A percentile compares a stretch with the other conserved stretches of the same genome.
phyloP scores from a whole-genome alignment of 2,113 vertebrate species.

The Forbesichthys papilliferus region DNA sequence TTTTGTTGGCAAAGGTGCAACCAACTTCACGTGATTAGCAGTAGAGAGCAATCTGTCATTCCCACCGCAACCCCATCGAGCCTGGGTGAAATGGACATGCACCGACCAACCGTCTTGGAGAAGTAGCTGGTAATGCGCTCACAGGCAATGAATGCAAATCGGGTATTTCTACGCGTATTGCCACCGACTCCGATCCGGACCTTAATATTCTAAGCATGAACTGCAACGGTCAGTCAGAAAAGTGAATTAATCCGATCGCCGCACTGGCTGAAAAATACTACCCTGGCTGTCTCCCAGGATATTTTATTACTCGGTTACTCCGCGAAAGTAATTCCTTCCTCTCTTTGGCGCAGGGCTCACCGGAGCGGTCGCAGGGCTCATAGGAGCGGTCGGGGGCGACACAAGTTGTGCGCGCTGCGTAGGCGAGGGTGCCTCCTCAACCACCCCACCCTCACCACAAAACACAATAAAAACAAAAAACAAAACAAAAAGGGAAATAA shows the following conservation, averaged over 20 bases:
- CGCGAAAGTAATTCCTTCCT: neutral
- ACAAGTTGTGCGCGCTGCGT: slow-evolving; percentile 6
- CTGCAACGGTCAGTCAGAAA: neutral
- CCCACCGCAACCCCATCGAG: neutral
- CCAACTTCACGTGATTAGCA: neutral
- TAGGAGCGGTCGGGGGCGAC: neutral
- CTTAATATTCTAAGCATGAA: neutral
- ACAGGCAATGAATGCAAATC: slow-evolving; percentile 47
- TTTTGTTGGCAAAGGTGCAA: too few species aligned
- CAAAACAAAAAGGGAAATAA: too few species aligned
- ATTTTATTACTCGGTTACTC: too few species aligned
- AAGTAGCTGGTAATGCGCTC: slow-evolving; percentile 33
- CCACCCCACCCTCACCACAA: too few species aligned
- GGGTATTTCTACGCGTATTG: slow-evolving; percentile 13
- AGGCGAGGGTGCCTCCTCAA: neutral
- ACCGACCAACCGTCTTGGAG: slow-evolving; percentile 52
- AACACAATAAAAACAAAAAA: too few species aligned
- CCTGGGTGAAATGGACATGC: slow-evolving; percentile 13
- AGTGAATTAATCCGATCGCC: neutral
- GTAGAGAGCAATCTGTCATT: neutral
- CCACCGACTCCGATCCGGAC: neutral
- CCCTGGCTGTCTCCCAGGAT: too few species aligned
- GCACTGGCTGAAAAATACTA: neutral
- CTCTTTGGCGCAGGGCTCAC: neutral
- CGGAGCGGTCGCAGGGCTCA: neutral